Evolutionary conservation across 2,888 invertebrate species (phyloP), one percentile per base, ranked within the genome.

Genomic region (Lithophane socia): DNA sequence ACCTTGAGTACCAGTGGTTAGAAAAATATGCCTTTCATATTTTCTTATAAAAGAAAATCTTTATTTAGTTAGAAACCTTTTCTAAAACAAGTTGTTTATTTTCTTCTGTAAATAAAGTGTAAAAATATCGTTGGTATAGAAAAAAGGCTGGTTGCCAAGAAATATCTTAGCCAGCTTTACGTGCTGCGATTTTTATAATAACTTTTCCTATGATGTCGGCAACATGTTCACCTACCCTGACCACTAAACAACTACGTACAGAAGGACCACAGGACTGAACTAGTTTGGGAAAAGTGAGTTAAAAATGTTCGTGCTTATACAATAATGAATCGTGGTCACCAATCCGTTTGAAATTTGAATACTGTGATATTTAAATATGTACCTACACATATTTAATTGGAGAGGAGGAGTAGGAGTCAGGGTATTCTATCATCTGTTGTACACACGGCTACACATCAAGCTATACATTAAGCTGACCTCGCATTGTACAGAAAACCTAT

Each of bases 111-210:
- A 63, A 72, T 42, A 77, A 72, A 73, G n/a, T 65, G 37, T 74
- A 52, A 65, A 52, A 80, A 64, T 37, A 63, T 12, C 29, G n/a
- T 16, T 42, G n/a, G 21, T 52, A 52, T 18, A 52, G 37, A 56
- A 29, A 73, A 71, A 78, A 21, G n/a, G n/a, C 5, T 44, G 64
- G 4, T 18, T 58, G 56, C 64, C 44, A 37, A 52, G 64, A 58
- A 65, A 81, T 64, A 52, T 37, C 44, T 65, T 24, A 24, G n/a
- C 16, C 29, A 58, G 64, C 58, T 66, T 75, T 70, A 70, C 52
- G 61, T 66, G 54, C 61, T 16, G 29, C 56, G 52, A 68, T 84
- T 82, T 79, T 80, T 73, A 69, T 85, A 80, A 80, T 75, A 80
- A 68, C 52, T 69, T 80, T 75, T 63, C 29, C 37, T 84, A 56